These are phyloP conservation scores for Siniperca undulata DNA, from an alignment of 2,797 vertebrate species.

Conservation along the genomic window DNA sequence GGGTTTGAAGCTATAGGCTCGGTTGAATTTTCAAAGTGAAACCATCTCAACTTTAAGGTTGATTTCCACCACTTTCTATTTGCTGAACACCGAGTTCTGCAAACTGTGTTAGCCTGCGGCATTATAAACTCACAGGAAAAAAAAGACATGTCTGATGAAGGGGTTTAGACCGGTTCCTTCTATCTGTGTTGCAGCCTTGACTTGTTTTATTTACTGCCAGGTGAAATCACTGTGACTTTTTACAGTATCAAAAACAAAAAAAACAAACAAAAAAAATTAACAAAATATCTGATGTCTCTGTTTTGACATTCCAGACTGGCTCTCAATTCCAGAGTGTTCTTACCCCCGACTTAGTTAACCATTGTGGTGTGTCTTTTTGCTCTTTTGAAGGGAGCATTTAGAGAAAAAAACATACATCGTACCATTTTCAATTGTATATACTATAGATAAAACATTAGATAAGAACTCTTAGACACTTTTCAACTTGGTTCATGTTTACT, in stretches of 20 bases:
- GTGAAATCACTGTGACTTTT: slow-evolving; percentile 77
- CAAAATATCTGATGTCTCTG: neutral
- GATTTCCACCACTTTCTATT: slow-evolving; percentile 31
- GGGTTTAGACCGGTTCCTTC: slow-evolving; percentile 2
- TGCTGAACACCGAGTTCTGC: neutral
- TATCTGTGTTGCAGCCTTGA: slow-evolving; percentile 22
- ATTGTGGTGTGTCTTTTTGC: slow-evolving; percentile 48
- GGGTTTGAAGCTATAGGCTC: neutral
- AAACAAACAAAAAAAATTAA: neutral
- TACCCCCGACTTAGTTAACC: slow-evolving; percentile 17
- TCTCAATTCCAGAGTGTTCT: slow-evolving; percentile 76
- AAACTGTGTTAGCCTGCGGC: slow-evolving; percentile 14
- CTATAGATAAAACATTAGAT: slow-evolving; percentile 66
- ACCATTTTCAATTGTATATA: slow-evolving; percentile 79
- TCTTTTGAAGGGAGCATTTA: slow-evolving; percentile 46
- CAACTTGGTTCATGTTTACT: slow-evolving; percentile 79
- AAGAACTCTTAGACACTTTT: slow-evolving; percentile 66
- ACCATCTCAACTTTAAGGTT: slow-evolving; percentile 20
- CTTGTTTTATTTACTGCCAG: slow-evolving; percentile 64
- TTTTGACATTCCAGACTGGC: slow-evolving; percentile 52
- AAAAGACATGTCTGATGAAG: slow-evolving; percentile 22
- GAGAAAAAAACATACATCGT: slow-evolving; percentile 34
- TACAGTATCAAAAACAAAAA: slow-evolving; percentile 25
- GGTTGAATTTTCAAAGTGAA: slow-evolving; percentile 17
- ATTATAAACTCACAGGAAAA: neutral